Evolutionary conservation across 2,113 vertebrate species (phyloP).

Genomic region (Coryphaenoides rupestris): DNA sequence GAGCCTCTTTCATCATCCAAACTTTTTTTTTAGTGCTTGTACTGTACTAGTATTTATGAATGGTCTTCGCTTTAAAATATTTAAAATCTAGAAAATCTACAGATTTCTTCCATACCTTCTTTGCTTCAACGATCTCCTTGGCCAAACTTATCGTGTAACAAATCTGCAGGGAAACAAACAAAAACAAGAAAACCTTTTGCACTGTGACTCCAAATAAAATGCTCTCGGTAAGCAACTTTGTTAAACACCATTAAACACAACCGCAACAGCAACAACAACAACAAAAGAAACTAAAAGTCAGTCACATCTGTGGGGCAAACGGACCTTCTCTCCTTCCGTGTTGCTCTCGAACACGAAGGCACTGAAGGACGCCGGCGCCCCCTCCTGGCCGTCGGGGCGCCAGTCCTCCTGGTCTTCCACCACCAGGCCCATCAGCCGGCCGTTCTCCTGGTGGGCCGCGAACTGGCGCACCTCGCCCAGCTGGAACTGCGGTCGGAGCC

Average conservation of each 20-base stretch:
- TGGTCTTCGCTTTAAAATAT: no score
- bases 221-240: no score
- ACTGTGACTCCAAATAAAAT: no score
- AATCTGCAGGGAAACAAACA: constrained; percentile 76
- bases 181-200: background rate
- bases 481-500: constrained; percentile 88
- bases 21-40: no score
- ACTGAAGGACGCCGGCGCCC: constrained; percentile 76
- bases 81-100: no score
- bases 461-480: constrained; percentile 86
- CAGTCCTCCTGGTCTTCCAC: constrained; percentile 79
- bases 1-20: no score
- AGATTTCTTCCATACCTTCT: constrained; percentile 63
- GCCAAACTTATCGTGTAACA: constrained; percentile 93
- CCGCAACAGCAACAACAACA: no score
- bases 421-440: constrained; percentile 89
- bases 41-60: no score
- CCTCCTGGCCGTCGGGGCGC: constrained; percentile 64
- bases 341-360: constrained; percentile 95
- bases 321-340: constrained; percentile 95
- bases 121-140: constrained; percentile 90
- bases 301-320: background rate
- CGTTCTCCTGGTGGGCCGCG: constrained; percentile 93
- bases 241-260: no score
- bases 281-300: no score